Evolutionary conservation across 2,888 invertebrate species (phyloP), one percentile per base, ranked within the genome.

Genomic region (Ramazzottius varieornatus): DNA sequence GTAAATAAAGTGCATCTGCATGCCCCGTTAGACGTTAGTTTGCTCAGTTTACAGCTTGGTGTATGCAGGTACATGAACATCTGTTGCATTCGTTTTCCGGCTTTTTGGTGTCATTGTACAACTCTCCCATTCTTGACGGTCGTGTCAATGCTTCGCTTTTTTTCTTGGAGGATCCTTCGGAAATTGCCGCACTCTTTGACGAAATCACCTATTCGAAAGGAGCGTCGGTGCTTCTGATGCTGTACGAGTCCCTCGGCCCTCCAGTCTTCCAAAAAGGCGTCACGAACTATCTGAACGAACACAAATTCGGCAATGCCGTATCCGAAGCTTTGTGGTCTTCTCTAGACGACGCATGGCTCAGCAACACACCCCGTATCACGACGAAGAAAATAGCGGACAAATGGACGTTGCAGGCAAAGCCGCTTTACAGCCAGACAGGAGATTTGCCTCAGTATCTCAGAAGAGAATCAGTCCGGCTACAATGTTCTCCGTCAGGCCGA

Each of bases 321-420:
- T 84, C 84, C 2, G 79, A 85, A 70, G 88, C 91, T 73, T 79
- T 92, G 0, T 92, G 91, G 91, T 78, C 81, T 64, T 81, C 83
- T 46, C 80, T 86, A 68, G 83, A 83, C 67, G 80, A 81, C 72
- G 85, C 54, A 4, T 54, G 54, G 54, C 4, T 4, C 13, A 54
- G 4, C 20, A 20, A 13, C 20, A 8, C 8, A 8, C 8, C 8
- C 20, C 8, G 8, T 8, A 40, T 13, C 8, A 54, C 54, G 4
- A 24, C 24, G 4, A 29, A 54, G 24, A 29, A 54, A 13, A 54
- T 54, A 4, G 54, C 54, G 8, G 29, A 54, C 29, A 24, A 4
- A 16, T 54, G 54, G 54, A 54, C 29, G 4, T 8, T 54, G 4
- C n/a, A n/a, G n/a, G n/a, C n/a, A n/a, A n/a, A n/a, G n/a, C n/a